Base-by-base conservation (phyloP, 2,888 invertebrate genomes). In the Gnatocerus cornutus region DNA sequence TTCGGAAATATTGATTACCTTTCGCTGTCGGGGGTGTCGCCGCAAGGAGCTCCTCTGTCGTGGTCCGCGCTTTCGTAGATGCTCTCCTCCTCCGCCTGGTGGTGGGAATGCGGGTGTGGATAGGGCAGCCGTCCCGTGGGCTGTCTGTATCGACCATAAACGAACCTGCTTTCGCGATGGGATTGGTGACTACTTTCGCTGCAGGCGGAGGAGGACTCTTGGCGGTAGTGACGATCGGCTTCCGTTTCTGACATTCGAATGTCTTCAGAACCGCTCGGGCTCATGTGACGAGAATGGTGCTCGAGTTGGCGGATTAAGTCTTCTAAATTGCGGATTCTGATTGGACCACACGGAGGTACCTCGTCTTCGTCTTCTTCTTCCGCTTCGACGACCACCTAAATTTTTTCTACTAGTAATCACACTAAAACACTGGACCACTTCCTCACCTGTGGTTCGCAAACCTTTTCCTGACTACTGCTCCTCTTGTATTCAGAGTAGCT, bases 181-280 rank as follows among this genome's bases (percentile, higher is more conserved):
- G 91, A 91, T 89, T 92, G 92, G 85, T 91, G 91, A 75, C 91
- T 91, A 80, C 90, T 91, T 85, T 91, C 91, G 86, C 92, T 93
- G 86, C 89, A 90, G 80, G 89, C 89, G 79, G 90, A 90, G 78
- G 88, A 88, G 52, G 93, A 88, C 88, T 95, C 95, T 85, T 93
- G 89, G 86, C 94, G 89, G 76, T 82, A 82, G 63, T 82, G 81
- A 13, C 96, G 90, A 84, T 96, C 96, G 59, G 93, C 93, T 84
- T 96, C 96, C 58, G 93, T 93, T 86, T 96, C 96, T 65, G 95
- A 95, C 90, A 93, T 92, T 76, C 92, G 86, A 81, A 96, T 94
- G 81, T 96, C 96, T 83, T 96, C 96, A 12, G 95, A 95, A 71
- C 95, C 96, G 77, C 94, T 93, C 56, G 96, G 96, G 82, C 95